Conservation (phyloP, 2,888 invertebrate genomes). For the Cistogaster globosa region DNA sequence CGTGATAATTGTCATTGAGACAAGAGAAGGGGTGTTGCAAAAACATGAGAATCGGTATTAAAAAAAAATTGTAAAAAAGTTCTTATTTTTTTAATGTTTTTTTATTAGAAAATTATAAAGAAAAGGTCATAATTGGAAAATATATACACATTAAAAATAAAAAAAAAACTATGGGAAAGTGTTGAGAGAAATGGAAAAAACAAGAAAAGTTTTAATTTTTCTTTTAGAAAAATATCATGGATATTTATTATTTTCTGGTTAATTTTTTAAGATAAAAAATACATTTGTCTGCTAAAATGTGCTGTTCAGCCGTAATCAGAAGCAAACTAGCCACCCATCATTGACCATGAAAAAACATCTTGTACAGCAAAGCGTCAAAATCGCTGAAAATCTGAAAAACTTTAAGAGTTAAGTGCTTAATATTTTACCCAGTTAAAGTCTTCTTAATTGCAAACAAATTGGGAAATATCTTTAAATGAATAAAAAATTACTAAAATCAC, state of each 20-base stretch:
- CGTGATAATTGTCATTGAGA: slow-evolving; percentile 53
- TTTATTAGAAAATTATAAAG: slow-evolving; percentile 7
- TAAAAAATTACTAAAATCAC: no score
- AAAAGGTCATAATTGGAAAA: slow-evolving; percentile 44
- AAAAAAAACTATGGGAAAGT: slow-evolving; percentile 9
- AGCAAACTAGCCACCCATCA: no score
- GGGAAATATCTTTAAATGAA: no score
- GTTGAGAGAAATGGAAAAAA: background rate
- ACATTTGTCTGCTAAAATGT: no score
- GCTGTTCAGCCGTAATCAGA: background rate
- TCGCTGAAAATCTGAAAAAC: no score
- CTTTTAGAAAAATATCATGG: slow-evolving; percentile 3
- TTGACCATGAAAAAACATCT: no score
- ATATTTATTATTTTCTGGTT: slow-evolving; percentile 32
- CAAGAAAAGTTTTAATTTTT: background rate
- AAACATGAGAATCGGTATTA: slow-evolving; percentile 60
- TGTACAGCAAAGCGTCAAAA: no score
- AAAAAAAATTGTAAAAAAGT: background rate
- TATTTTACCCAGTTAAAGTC: no score
- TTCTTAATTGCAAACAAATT: no score
- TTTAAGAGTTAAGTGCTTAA: no score
- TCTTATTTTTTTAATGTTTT: background rate
- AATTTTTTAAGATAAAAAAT: background rate
- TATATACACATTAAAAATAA: background rate
- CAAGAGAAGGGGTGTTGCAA: slow-evolving; percentile 58